Base-by-base conservation (phyloP, 2,113 vertebrate genomes). In the Oxygymnocypris stewartii region DNA sequence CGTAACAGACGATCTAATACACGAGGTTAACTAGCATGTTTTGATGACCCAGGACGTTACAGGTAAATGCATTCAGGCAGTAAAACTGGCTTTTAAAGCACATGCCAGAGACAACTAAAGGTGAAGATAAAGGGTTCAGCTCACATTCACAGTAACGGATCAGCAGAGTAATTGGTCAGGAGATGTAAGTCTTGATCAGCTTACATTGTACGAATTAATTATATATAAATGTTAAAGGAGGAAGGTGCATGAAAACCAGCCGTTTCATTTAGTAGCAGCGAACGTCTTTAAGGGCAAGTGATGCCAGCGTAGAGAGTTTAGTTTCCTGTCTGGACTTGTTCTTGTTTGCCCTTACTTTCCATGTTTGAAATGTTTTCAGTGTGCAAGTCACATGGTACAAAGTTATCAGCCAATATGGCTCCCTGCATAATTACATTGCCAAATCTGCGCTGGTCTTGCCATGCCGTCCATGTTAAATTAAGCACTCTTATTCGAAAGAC, bases 221-320 rank as follows among this genome's bases (percentile, higher is more conserved):
- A 71, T 44, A 44, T 44, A 31, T 31, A 11, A 49, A 74, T 37
- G 16, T 71, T 71, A 18, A 37, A 71, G 28, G 67, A 69, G 31
- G 16, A 8, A 7, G 40, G 11, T 25, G 47, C 16, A 18, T 54
- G 51, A 54, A 54, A 54, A 54, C 37, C 37, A 75, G 23, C 2
- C 0, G 73, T 75, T 75, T 75, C 12, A 14, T 75, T 75, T 75
- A n/a, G 47, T 49, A 49, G 47, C 47, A 49, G 47, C 13, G 47
- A 44, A 44, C 35, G 49, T 37, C 47, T 49, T 13, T 61, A 40
- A 25, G 35, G 49, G 35, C 61, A 59, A 28, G 57, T 25, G 57
- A 80, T 63, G 79, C 23, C 57, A 80, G 71, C 20, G 4, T 42
- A n/a, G 40, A 28, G 16, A 67, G 59, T 67, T 61, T 80, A 80